Percentiles rank a stretch among this genome's conserved stretches.
Evolutionary conservation across 2,797 vertebrate species (phyloP).

Genomic region (Coranthus polyacanthus): DNA sequence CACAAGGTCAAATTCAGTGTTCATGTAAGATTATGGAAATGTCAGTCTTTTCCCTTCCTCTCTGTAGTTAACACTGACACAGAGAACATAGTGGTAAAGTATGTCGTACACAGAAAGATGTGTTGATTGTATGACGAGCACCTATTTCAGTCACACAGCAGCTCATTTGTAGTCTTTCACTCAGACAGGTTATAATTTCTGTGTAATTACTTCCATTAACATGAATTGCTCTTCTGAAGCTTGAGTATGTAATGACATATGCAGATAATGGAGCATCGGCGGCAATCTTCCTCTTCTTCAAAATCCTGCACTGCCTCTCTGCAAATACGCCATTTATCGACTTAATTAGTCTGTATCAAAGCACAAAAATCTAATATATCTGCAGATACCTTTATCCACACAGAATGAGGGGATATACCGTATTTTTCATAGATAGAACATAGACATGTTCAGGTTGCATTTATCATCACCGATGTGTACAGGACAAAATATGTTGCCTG

Average conservation of each 20-base stretch:
- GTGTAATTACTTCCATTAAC: conserved; percentile 77
- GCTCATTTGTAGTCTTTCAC: conserved; percentile 67
- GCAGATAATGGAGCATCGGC: conserved; percentile 48
- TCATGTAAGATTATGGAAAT: conserved; percentile 83
- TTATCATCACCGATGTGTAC: no score
- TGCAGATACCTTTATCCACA: conserved; percentile 16
- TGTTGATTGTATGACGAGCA: conserved; percentile 63
- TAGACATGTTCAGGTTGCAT: not conserved
- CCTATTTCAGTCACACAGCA: conserved; percentile 63
- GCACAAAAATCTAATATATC: conserved; percentile 21
- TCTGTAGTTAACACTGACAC: conserved; percentile 46
- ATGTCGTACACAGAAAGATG: conserved; percentile 55
- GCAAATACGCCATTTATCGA: conserved; percentile 46
- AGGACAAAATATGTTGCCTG: no score
- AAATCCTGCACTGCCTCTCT: conserved; percentile 25
- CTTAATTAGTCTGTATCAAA: conserved; percentile 43
- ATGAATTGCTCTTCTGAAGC: conserved; percentile 70
- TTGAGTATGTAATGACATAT: conserved; percentile 71
- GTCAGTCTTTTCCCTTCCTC: conserved; percentile 62
- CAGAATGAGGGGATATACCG: not conserved
- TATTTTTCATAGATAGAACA: not conserved
- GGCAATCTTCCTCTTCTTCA: conserved; percentile 45
- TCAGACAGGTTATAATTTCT: conserved; percentile 78
- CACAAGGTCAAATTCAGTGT: conserved; percentile 75
- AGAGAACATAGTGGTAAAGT: conserved; percentile 52